A percentile compares a stretch with the other conserved stretches of the same genome.
These are phyloP conservation scores for Hyposoter didymator DNA, from an alignment of 2,888 invertebrate genomes.

Conservation along the genomic window DNA sequence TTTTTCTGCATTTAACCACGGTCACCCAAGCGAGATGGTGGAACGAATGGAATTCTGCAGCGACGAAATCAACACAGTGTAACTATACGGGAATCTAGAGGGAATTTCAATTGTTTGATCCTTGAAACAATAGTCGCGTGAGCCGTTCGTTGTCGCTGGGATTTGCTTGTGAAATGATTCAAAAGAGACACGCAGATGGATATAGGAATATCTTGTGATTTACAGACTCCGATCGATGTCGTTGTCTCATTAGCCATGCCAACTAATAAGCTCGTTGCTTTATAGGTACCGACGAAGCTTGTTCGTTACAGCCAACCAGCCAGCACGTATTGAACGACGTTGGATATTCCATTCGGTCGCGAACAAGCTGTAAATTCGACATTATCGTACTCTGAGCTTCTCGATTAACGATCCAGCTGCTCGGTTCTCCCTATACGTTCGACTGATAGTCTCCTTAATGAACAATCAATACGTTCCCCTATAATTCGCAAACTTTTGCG, in stretches of 20 bases:
- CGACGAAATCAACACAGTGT: not conserved
- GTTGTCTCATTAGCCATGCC: constrained; percentile 47
- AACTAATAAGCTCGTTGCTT: constrained; percentile 49
- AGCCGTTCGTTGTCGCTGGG: not conserved
- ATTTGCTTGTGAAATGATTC: not conserved
- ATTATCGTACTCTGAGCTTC: constrained; percentile 27
- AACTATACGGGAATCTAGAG: not conserved
- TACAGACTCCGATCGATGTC: not conserved
- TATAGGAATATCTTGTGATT: too few relatives aligned
- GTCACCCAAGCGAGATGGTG: not conserved
- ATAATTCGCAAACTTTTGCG: not conserved
- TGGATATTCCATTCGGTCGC: constrained; percentile 60
- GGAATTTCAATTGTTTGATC: not conserved
- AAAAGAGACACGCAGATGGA: not conserved
- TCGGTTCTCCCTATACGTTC: constrained; percentile 14
- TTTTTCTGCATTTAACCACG: not conserved
- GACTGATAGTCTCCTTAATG: not conserved
- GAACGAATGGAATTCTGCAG: not conserved
- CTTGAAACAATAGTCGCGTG: not conserved
- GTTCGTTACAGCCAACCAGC: not conserved
- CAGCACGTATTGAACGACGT: constrained; percentile 32
- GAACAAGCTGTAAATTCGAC: constrained; percentile 56
- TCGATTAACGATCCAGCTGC: constrained; percentile 59
- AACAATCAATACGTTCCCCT: not conserved
- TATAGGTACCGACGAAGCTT: not conserved